These are phyloP conservation scores for Rhinoptilus africanus DNA, from an alignment of 2,113 vertebrate genomes.

Conservation along the genomic window DNA sequence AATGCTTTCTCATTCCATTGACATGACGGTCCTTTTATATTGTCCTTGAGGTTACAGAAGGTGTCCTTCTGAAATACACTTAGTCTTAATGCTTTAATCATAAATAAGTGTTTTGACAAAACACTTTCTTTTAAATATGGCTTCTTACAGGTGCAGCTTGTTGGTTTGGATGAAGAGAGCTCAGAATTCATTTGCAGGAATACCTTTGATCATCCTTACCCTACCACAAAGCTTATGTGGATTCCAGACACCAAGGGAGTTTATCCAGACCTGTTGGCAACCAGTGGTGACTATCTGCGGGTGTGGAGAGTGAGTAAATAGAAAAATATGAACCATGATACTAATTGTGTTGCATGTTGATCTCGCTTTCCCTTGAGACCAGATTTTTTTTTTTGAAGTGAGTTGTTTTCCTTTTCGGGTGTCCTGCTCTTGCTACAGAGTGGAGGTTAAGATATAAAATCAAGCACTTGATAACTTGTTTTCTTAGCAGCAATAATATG, in stretches of 20 bases:
- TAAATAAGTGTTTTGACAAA: not conserved
- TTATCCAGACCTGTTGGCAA: conserved; percentile 94
- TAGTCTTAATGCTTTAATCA: not conserved
- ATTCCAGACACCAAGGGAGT: conserved; percentile 98
- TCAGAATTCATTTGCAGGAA: conserved; percentile 97
- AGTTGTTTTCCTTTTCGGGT: not conserved
- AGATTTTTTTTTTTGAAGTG: not conserved
- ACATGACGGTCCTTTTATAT: not conserved
- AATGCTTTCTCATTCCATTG: not conserved
- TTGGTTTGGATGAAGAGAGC: conserved; percentile 97
- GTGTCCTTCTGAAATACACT: not conserved
- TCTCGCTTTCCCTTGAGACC: not conserved
- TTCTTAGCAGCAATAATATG: not conserved
- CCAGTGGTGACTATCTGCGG: conserved; percentile 95
- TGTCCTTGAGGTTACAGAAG: not conserved
- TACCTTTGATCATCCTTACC: conserved; percentile 97
- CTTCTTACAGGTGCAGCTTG: conserved; percentile 89
- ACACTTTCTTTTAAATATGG: not conserved
- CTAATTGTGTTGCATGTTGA: not conserved
- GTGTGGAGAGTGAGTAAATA: conserved; percentile 91
- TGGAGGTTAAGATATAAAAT: not conserved
- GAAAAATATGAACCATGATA: not conserved
- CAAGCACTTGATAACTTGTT: not conserved
- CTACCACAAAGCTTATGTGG: conserved; percentile 99
- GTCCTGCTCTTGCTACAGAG: not conserved